These are phyloP conservation scores for Eupristina koningsbergeri DNA, from an alignment of 1,140 invertebrate species.

Conservation along the genomic window DNA sequence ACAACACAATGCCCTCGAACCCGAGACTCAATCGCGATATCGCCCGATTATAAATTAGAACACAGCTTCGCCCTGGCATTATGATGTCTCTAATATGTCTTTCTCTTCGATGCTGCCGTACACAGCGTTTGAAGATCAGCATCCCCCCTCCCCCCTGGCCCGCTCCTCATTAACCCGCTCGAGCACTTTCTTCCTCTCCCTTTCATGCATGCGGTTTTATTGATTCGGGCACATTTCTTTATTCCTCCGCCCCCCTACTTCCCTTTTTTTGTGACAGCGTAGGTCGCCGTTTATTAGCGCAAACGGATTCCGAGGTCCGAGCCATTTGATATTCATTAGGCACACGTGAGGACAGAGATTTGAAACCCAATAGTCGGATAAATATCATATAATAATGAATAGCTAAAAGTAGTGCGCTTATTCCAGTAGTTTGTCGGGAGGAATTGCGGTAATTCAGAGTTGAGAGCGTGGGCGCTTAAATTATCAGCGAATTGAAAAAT, in stretches of 20 bases:
- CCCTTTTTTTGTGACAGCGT: too few relatives aligned
- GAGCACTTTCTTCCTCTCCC: neutral
- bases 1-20: constrained; percentile 72
- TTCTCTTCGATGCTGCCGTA: constrained; percentile 62
- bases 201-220: neutral
- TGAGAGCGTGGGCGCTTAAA: too few relatives aligned
- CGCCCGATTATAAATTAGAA: constrained; percentile 74
- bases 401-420: neutral
- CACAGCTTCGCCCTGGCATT: constrained; percentile 72
- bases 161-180: too few relatives aligned
- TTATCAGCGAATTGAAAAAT: constrained; percentile 4
- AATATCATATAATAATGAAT: neutral
- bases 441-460: neutral
- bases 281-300: too few relatives aligned
- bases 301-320: too few relatives aligned
- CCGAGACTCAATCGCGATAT: constrained; percentile 73
- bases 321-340: too few relatives aligned
- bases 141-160: neutral
- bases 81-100: constrained; percentile 75
- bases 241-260: too few relatives aligned
- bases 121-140: neutral
- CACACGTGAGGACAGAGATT: too few relatives aligned
- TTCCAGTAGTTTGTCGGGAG: neutral
- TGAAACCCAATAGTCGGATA: too few relatives aligned
- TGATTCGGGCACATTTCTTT: neutral